Evolutionary conservation across 2,888 invertebrate species (phyloP), one percentile per base, ranked within the genome.

Genomic region (Aspidiotus destructor): DNA sequence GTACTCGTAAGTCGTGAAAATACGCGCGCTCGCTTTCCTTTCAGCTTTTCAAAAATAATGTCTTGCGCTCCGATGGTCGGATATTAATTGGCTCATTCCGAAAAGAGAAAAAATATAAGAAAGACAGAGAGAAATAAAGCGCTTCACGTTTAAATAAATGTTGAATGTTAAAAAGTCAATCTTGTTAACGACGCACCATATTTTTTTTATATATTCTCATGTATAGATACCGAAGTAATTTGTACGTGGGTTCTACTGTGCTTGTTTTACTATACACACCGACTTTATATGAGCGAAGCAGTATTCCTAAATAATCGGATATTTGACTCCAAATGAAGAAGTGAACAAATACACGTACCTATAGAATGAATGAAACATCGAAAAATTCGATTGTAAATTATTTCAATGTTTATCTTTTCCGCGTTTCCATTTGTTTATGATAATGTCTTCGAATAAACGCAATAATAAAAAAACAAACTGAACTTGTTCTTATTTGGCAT

Each of bases 51-150:
- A 40, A 62, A 62, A 52, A 28, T 28, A 28, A 28, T 28, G 28
- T 28, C 28, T 28, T 28, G 62, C 28, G 17, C 17, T 48, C 28
- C 8, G 58, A 58, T 58, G 16, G 28, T 44, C 58, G 65, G 57
- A 65, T 57, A 65, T 65, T 65, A 65, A 65, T 65, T 65, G 65
- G 65, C 57, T 44, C 65, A 58, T 65, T 65, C 57, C n/a, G 44
- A 65, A 65, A 65, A 28, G 28, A 28, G 28, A 28, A 28, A 28
- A 28, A 28, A 28, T 28, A 28, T 3, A 28, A 28, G 28, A 28
- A 28, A 28, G 5, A 28, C 28, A 28, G 28, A 28, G 28, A 28
- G 28, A 28, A 5, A 28, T 28, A 28, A 28, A 65, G 57, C 44
- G 41, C 55, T 57, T 16, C 42, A 65, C 65, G 65, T 65, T 65